Evolutionary conservation across 2,113 vertebrate genomes (phyloP), one percentile per base, ranked within the genome.

Genomic region (Vanacampus margaritifer): DNA sequence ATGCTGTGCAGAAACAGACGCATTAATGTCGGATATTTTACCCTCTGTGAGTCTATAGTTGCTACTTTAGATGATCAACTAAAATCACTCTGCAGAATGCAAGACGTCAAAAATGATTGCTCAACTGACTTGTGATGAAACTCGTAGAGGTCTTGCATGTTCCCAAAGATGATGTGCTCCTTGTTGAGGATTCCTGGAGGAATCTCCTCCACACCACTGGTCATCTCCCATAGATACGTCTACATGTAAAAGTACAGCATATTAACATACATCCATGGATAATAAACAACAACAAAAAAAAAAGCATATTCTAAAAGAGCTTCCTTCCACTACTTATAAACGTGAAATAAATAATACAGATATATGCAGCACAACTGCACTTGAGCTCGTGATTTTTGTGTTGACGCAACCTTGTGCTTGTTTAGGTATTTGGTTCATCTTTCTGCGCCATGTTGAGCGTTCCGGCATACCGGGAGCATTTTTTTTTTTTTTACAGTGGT

Each of bases 151-250:
- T 99, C 97, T 90, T 96, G 97, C 97, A 99, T 99, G 90, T 99
- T 99, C 68, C 97, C 97, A 56, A 99, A 99, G 91, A 99, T 98
- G 80, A 98, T 94, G 80, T 97, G 96, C 54, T 99, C 97, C 86
- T 98, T 98, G 91, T 96, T 99, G 77, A 98, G 93, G 56, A 99
- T 98, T 41, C 97, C 97, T 51, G 94, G 91, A 48, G 97, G 97
- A 79, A 99, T 98, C 92, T 99, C 97, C 79, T 99, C 97, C 0
- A 99, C 97, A 0, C 97, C 97, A 0, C 97, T 99, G 86, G 97
- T 98, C 94, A 99, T 99, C 86, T 99, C 97, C 97, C 97, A 99
- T 16, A 99, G 92, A 91, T 99, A 99, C 0, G 96, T 99, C 97
- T 99, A 81, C 6, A 64, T 12, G 12, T 32, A 21, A 66, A 5